Base-by-base conservation (phyloP, 2,113 vertebrate species). In the Gymnarchus niloticus region DNA sequence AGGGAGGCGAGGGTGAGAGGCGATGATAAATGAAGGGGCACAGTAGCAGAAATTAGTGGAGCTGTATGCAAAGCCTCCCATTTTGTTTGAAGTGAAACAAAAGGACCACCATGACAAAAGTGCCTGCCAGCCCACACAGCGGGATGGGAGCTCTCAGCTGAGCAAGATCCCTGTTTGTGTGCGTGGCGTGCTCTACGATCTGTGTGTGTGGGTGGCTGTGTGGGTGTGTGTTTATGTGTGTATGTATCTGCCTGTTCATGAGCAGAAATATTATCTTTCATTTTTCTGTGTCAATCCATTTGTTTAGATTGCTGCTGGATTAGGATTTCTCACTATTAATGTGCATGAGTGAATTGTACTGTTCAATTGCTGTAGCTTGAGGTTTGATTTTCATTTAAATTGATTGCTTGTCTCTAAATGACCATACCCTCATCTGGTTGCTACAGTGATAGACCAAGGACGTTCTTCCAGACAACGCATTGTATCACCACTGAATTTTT, bases 31-130 rank as follows among this genome's bases (percentile, higher is more conserved):
- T 82, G 83, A 21, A 65, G 33, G 57, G 77, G 91, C 91, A 89
- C 91, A 89, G 89, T 91, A 90, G 65, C 91, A 92, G 93, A 94
- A 93, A 93, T 94, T 92, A 94, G 93, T 92, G 91, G 89, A 91
- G 92, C 91, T 90, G 87, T 92, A 92, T 92, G 91, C 92, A 93
- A 91, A 93, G 91, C 92, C 91, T 92, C 91, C 91, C 88, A 90
- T 93, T 93, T 93, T 93, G 92, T 94, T 93, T 93, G 93, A 93
- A 92, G 92, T 93, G 92, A 93, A 93, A 93, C 93, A 93, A 93
- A 93, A 93, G 92, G 91, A 92, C 92, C 91, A 91, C 92, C 91
- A 88, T 90, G 91, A 93, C 92, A 93, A 92, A 93, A 93, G 92
- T 93, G 93, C 89, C 93, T 91, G 93, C 91, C 93, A 93, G 90